Percentiles rank a stretch among this genome's conserved stretches.
These are phyloP conservation scores for Metacarcinus magister DNA, from an alignment of 2,888 invertebrate genomes.

Conservation along the genomic window DNA sequence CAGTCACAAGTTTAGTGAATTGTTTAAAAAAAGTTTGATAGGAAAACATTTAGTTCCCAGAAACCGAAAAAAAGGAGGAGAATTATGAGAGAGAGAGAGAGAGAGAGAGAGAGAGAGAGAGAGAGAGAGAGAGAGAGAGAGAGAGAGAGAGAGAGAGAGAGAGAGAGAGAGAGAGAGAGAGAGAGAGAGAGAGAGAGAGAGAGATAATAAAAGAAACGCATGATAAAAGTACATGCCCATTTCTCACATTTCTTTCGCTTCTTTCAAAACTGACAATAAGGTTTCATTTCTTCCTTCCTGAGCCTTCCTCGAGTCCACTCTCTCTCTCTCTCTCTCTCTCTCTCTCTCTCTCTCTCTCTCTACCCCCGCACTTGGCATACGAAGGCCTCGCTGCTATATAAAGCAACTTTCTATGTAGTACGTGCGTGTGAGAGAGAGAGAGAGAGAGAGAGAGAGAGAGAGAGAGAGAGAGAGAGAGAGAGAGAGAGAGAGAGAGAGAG, in stretches of 20 bases:
- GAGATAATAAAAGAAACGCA: neutral
- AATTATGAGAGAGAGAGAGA: neutral
- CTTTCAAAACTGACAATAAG: slow-evolving; percentile 42
- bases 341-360: slow-evolving; percentile 65
- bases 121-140: slow-evolving; percentile 45
- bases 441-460: slow-evolving; percentile 39
- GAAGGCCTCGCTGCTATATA: neutral
- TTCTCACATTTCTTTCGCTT: slow-evolving; percentile 8
- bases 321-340: slow-evolving; percentile 63
- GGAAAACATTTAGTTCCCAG: neutral
- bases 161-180: slow-evolving; percentile 71
- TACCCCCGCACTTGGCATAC: slow-evolving; percentile 43
- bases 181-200: slow-evolving; percentile 69
- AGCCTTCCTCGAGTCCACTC: neutral
- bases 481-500: slow-evolving; percentile 51
- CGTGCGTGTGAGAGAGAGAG: neutral
- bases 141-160: slow-evolving; percentile 54
- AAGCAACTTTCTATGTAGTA: neutral
- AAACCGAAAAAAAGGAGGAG: neutral
- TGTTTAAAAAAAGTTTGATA: neutral
- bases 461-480: slow-evolving; percentile 47
- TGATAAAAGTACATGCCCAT: neutral
- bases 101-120: slow-evolving; percentile 38
- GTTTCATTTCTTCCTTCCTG: slow-evolving; percentile 8
- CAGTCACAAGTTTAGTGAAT: neutral